Base-by-base conservation (phyloP, 2,888 invertebrate genomes). In the Artemia sp. region DNA sequence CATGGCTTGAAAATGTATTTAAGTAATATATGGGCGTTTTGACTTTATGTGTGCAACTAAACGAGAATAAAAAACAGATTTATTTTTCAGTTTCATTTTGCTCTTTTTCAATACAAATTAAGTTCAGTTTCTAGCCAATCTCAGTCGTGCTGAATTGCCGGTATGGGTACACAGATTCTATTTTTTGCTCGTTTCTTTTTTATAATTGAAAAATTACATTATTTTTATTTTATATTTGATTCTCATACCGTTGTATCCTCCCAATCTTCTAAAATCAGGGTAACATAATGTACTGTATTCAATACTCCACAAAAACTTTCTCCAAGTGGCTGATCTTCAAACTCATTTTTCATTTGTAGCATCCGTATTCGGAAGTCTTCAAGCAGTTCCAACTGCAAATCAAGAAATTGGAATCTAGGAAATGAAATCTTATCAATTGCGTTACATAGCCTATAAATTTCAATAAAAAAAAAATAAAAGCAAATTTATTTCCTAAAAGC, bases 291-390 rank as follows among this genome's bases (percentile, higher is more conserved):
- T 50, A 87, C 80, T 7, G 88, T 86, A 78, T 90, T 91, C 24
- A 89, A 80, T 72, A 90, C 85, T 69, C 84, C 81, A 66, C 86
- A 85, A 73, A 84, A 82, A 67, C 80, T 78, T 0, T 83, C 83
- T 70, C 81, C 81, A 51, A 85, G 78, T 12, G 85, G 82, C 74
- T 83, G 84, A 51, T 14, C 51, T 12, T 51, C 24, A 38, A 70
- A 70, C 19, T 67, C 67, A 24, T 70, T 66, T 67, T 82, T 82
- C 67, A 84, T 82, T 78, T 96, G 95, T 9, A 90, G 83, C 68
- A 95, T 81, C 68, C 95, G 84, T 12, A 92, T 83, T 51, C 94
- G 85, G 81, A 90, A 91, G 77, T 94, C 94, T 75, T 95, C 95
- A 70, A 95, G 82, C 67, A 95, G 79, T 75, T 94, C 92, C 24